Base-by-base conservation (phyloP, 2,113 vertebrate species). In the Oxyruncus cristatus region DNA sequence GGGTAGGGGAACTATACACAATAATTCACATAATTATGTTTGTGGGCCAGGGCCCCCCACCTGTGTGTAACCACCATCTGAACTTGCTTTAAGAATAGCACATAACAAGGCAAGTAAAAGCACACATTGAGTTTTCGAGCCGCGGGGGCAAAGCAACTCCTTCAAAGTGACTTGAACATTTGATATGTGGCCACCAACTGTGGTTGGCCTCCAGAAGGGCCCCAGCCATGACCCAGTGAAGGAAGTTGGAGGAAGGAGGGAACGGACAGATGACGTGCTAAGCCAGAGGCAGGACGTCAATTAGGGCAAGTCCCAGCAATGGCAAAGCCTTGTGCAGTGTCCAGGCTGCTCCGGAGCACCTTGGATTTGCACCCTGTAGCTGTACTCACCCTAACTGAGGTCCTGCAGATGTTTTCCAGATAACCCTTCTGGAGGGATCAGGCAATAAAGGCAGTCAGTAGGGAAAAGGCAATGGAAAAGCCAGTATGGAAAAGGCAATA, bases 151-250 rank as follows among this genome's bases (percentile, higher is more conserved):
- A 70, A 63, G 8, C 14, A 86, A 49, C 21, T 50, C 17, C 33
- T 87, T 93, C 14, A 5, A 88, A 92, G 33, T 33, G 42, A 58
- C n/a, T 0, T 27, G 22, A 79, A 49, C 30, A 12, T 49, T 56
- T 56, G 24, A 6, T 37, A 7, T 3, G 8, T 42, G 44, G 14
- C 52, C 33, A 55, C 52, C 72, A 41, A n/a, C 7, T 9, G 22
- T 41, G 23, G 32, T 4, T 50, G 12, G 35, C 9, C 35, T 82
- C 50, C 41, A 52, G 46, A 39, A 87, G 39, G 15, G 16, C 23
- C 35, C 6, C 28, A 80, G 13, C 13, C 10, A 5, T 10, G 18
- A 20, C 33, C 8, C 0, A 0, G 4, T 47, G 42, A 78, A 78
- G 27, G 28, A 89, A 65, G 11, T 5, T 3, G 14, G 11, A 22